Conservation (phyloP, 2,888 invertebrate genomes). For the Agrypnus murinus region DNA sequence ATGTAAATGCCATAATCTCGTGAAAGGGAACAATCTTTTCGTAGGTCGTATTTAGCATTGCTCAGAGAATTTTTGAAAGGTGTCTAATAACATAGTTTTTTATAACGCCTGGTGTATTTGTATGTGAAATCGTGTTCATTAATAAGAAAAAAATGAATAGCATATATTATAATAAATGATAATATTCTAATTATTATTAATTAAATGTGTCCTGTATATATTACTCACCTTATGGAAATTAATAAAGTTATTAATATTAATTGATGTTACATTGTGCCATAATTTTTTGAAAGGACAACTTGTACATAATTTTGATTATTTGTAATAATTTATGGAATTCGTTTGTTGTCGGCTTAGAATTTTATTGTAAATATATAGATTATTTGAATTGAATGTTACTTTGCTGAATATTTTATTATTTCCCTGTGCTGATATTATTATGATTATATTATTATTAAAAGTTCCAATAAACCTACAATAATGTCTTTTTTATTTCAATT, state of each 20-base stretch:
- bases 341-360: slow-evolving; percentile 60
- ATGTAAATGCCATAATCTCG: slow-evolving; percentile 1
- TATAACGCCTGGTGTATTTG: slow-evolving; percentile 17
- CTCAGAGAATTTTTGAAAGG: slow-evolving; percentile 30
- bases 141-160: too few relatives aligned
- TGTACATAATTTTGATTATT: slow-evolving; percentile 50
- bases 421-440: slow-evolving; percentile 36
- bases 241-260: slow-evolving; percentile 29
- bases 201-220: slow-evolving; percentile 29
- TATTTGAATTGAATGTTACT: slow-evolving; percentile 52
- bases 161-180: too few relatives aligned
- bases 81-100: slow-evolving; percentile 33
- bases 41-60: slow-evolving; percentile 36
- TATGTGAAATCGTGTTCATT: slow-evolving; percentile 33
- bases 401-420: slow-evolving; percentile 50
- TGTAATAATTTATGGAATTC: slow-evolving; percentile 49
- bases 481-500: background rate
- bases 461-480: background rate
- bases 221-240: slow-evolving; percentile 23
- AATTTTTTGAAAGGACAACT: slow-evolving; percentile 37
- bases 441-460: slow-evolving; percentile 28
- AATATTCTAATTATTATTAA: slow-evolving; percentile 23
- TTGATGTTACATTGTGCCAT: slow-evolving; percentile 53
- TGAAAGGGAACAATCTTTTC: slow-evolving; percentile 45
- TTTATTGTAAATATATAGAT: slow-evolving; percentile 59